Evolutionary conservation across 2,797 vertebrate genomes (phyloP).

Genomic region (Dendrocincla fuliginosa): DNA sequence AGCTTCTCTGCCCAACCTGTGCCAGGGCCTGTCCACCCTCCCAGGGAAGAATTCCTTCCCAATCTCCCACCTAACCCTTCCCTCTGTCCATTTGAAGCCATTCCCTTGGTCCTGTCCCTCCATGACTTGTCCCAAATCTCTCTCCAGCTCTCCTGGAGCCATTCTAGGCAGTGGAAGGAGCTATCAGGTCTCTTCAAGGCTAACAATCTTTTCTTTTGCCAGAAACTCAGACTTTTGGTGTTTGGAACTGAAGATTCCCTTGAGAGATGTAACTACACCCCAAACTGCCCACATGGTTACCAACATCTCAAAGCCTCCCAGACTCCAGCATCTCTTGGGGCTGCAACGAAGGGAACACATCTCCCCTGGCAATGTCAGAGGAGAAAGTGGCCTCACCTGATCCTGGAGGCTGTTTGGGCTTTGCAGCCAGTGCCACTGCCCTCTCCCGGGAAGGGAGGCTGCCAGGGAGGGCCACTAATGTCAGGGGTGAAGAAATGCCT

Average conservation of each 20-base stretch:
- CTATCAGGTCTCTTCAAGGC: not conserved
- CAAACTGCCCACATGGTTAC: not conserved
- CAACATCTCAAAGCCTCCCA: not conserved
- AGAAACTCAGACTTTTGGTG: not conserved
- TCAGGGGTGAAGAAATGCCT: not conserved
- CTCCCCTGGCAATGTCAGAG: not conserved
- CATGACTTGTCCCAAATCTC: not conserved
- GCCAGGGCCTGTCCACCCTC: not conserved
- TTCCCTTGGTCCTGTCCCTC: not conserved
- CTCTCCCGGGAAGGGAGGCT: not conserved
- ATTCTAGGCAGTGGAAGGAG: not conserved
- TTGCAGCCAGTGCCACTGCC: not conserved
- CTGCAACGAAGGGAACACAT: not conserved
- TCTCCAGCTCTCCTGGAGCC: not conserved
- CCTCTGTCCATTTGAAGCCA: not conserved
- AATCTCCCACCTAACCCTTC: not conserved
- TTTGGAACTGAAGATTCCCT: slow-evolving; percentile 31
- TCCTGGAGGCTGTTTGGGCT: not conserved
- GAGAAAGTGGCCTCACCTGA: not conserved
- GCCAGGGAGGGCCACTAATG: not conserved
- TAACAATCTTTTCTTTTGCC: not conserved
- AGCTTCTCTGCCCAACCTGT: not conserved
- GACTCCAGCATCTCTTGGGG: not conserved
- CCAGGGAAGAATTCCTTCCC: not conserved
- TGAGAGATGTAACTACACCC: not conserved